These are phyloP conservation scores for Drosophila biarmipes DNA, from an alignment of 1,140 invertebrate genomes.

Conservation along the genomic window DNA sequence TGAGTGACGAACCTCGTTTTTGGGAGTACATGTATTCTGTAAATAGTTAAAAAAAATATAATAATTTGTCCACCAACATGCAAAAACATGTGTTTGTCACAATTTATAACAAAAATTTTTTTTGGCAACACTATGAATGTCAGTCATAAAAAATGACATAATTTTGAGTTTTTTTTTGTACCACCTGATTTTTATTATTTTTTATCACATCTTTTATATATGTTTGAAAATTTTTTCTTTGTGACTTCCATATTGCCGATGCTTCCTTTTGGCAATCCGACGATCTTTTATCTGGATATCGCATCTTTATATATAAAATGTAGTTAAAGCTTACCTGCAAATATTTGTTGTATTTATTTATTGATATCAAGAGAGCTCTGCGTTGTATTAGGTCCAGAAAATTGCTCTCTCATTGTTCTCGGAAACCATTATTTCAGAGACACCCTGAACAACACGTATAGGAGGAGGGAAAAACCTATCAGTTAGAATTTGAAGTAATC, in stretches of 20 bases:
- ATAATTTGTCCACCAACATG: conserved; percentile 1
- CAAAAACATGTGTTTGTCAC: conserved; percentile 8
- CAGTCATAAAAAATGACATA: conserved; percentile 1
- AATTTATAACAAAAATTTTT: neutral
- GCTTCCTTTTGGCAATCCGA: too few relatives aligned
- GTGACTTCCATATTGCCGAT: conserved; percentile 1
- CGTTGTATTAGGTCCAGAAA: conserved; percentile 14
- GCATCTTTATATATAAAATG: too few relatives aligned
- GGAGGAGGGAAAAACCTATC: conserved; percentile 18
- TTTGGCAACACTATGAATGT: neutral
- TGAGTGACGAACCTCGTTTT: too few relatives aligned
- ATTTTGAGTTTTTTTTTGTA: conserved; percentile 1
- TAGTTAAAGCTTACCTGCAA: too few relatives aligned
- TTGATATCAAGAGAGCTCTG: conserved; percentile 11
- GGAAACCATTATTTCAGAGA: conserved; percentile 14
- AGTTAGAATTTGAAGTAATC: conserved; percentile 9
- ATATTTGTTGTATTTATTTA: conserved; percentile 1
- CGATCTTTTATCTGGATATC: too few relatives aligned
- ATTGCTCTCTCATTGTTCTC: conserved; percentile 3
- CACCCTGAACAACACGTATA: conserved; percentile 8
- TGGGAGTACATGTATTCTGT: too few relatives aligned
- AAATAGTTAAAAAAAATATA: neutral
- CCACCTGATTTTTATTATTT: conserved; percentile 5
- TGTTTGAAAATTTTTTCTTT: neutral
- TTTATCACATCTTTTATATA: conserved; percentile 1